These are phyloP conservation scores for Heliothis subflexa DNA, from an alignment of 1,140 invertebrate genomes.

Conservation along the genomic window DNA sequence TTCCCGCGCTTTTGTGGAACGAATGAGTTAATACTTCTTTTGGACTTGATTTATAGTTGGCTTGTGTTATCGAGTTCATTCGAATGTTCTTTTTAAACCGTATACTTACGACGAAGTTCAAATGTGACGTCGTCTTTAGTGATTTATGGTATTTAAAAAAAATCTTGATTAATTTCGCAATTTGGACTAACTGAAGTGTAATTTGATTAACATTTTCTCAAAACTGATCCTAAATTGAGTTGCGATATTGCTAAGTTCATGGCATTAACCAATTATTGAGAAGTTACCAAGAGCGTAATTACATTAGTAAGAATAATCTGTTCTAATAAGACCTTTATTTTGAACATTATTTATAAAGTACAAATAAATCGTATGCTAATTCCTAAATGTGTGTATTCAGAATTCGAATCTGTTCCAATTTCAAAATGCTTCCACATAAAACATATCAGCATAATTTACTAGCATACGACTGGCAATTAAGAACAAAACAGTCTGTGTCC, in stretches of 20 bases:
- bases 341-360: neutral
- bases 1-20: constrained; percentile 52
- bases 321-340: neutral
- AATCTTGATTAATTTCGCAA: neutral
- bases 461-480: neutral
- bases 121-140: neutral
- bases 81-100: too few species aligned
- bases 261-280: neutral
- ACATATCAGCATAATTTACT: constrained; percentile 21
- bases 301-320: neutral
- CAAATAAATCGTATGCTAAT: neutral
- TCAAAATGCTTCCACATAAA: constrained; percentile 13
- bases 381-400: neutral
- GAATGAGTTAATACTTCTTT: constrained; percentile 44
- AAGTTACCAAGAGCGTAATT: neutral
- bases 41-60: constrained; percentile 38
- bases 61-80: too few species aligned
- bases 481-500: constrained; percentile 34
- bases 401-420: neutral
- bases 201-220: neutral
- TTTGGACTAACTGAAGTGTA: neutral
- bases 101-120: too few species aligned
- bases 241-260: neutral
- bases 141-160: neutral
- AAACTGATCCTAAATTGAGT: neutral